Conservation (phyloP, 2,888 invertebrate species). For the Acrocyrtus sp. region DNA sequence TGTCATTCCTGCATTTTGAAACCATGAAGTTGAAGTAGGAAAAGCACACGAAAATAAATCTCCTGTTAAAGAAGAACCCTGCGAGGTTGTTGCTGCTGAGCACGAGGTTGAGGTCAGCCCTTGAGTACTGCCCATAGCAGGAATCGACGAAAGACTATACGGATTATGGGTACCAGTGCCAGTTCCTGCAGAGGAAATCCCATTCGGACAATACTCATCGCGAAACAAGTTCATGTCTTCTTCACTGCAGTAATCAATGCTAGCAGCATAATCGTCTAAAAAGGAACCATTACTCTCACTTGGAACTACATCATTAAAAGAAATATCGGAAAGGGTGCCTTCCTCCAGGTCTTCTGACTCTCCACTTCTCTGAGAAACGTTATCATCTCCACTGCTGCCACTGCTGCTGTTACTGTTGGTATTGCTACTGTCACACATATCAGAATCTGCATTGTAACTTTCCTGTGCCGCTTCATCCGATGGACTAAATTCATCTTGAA, state of each 20-base stretch:
- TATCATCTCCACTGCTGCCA: neutral
- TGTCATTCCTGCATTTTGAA: neutral
- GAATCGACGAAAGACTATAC: conserved; percentile 14
- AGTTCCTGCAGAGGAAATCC: conserved; percentile 25
- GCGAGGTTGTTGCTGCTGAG: neutral
- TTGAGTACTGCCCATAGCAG: conserved; percentile 8
- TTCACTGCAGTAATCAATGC: conserved; percentile 26
- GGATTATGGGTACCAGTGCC: conserved; percentile 6
- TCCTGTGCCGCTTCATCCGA: neutral
- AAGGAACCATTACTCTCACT: conserved; percentile 20
- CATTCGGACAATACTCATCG: conserved; percentile 62
- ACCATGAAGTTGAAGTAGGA: conserved; percentile 9
- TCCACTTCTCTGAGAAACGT: too few relatives aligned
- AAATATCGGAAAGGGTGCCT: conserved; percentile 1
- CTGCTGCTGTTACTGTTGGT: conserved; percentile 7
- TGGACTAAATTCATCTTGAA: neutral
- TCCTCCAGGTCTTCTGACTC: neutral
- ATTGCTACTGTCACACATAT: conserved; percentile 8
- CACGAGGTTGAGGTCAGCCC: neutral
- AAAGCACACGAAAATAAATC: conserved; percentile 24
- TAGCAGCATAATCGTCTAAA: conserved; percentile 33
- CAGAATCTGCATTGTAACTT: neutral
- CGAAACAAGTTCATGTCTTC: conserved; percentile 57
- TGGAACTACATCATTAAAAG: conserved; percentile 1
- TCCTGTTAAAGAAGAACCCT: conserved; percentile 1